These are phyloP conservation scores for Acanthurus tractus DNA, from an alignment of 2,797 vertebrate species.

Conservation along the genomic window DNA sequence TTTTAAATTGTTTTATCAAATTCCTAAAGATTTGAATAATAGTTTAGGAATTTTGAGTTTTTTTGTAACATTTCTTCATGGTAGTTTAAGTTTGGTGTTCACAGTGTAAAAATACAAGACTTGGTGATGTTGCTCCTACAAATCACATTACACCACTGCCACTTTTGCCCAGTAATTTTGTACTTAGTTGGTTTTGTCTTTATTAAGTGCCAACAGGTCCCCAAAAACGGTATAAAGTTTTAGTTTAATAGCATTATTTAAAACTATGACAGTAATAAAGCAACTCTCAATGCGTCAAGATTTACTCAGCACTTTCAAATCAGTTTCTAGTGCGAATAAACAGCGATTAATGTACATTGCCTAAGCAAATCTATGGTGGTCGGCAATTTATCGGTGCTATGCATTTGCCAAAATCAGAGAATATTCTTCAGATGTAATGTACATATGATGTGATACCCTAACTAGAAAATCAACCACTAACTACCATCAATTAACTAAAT, in stretches of 20 bases:
- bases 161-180: neutral
- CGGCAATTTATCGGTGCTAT: neutral
- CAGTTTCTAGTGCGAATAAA: too few relatives aligned
- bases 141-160: neutral
- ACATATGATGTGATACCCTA: neutral
- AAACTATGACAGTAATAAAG: neutral
- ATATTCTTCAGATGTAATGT: conserved; percentile 4
- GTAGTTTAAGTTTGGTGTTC: neutral
- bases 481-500: neutral
- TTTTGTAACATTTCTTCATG: too few relatives aligned
- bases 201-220: neutral
- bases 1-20: neutral
- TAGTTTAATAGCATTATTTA: neutral
- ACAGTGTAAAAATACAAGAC: neutral
- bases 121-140: too few relatives aligned
- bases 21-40: neutral
- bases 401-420: neutral
- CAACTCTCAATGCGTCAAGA: neutral
- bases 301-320: neutral
- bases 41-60: neutral
- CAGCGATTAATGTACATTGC: neutral
- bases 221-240: neutral
- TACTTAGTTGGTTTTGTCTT: neutral
- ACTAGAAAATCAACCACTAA: neutral
- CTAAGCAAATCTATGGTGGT: neutral